These are phyloP conservation scores for Drosophila triauraria DNA, from an alignment of 1,140 invertebrate genomes.

Conservation along the genomic window DNA sequence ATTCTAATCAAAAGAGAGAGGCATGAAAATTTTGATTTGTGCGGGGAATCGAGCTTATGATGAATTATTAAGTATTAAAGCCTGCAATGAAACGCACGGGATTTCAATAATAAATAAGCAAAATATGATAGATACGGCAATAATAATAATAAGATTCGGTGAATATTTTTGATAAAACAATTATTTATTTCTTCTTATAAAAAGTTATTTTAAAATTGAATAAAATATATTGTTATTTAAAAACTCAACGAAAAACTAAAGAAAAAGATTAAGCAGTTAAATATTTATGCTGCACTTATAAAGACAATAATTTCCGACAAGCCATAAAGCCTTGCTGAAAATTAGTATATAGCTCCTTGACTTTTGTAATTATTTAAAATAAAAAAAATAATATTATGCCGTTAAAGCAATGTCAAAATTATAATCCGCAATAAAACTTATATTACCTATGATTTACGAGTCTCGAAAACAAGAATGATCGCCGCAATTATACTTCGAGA, in stretches of 20 bases:
- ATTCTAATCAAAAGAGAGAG: conserved; percentile 48
- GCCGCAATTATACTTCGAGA: conserved; percentile 56
- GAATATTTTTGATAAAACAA: too few species aligned
- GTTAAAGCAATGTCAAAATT: conserved; percentile 20
- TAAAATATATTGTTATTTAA: too few species aligned
- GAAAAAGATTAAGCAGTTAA: background rate
- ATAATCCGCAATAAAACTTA: conserved; percentile 31
- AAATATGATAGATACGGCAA: conserved; percentile 4
- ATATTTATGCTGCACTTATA: background rate
- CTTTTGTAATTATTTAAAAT: background rate
- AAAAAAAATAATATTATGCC: conserved; percentile 26
- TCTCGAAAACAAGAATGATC: conserved; percentile 48
- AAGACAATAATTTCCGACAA: background rate
- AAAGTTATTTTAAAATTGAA: too few species aligned
- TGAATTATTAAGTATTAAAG: conserved; percentile 21
- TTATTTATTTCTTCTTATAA: too few species aligned
- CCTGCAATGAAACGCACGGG: background rate
- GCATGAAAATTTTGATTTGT: conserved; percentile 40
- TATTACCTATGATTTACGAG: conserved; percentile 46
- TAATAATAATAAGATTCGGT: background rate
- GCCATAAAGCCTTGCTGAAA: background rate
- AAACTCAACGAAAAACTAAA: background rate
- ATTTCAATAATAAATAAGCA: background rate
- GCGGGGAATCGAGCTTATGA: conserved; percentile 19
- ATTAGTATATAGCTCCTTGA: background rate